Conservation (phyloP, 2,113 vertebrate genomes). For the Shinisaurus crocodilurus region DNA sequence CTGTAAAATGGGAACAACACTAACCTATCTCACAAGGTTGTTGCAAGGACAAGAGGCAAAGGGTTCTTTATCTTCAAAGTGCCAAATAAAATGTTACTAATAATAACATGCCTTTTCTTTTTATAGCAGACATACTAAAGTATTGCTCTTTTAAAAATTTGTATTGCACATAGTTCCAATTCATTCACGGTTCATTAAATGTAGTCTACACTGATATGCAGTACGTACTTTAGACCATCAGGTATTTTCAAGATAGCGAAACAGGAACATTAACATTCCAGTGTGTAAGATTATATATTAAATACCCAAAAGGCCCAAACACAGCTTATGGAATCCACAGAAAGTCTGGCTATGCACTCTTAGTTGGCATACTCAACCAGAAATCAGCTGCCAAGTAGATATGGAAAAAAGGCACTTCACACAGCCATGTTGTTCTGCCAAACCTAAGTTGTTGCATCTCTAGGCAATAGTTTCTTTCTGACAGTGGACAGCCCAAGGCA, state of each 20-base stretch:
- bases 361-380: conserved; percentile 39
- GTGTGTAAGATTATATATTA: conserved; percentile 1
- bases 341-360: conserved; percentile 12
- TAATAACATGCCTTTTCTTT: neutral
- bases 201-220: neutral
- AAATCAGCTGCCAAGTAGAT: conserved; percentile 39
- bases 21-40: neutral
- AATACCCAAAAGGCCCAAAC: conserved; percentile 30
- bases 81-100: neutral
- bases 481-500: neutral
- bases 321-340: conserved; percentile 34
- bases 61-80: neutral
- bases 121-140: neutral
- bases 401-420: conserved; percentile 16
- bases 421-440: conserved; percentile 36
- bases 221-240: neutral
- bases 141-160: neutral
- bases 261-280: conserved; percentile 12
- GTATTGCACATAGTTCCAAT: neutral
- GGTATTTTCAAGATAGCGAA: neutral
- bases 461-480: conserved; percentile 1
- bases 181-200: neutral
- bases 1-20: neutral
- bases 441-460: conserved; percentile 21
- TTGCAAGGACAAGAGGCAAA: neutral